Percentiles rank a stretch among this genome's conserved stretches.
Conservation (phyloP, 2,888 invertebrate genomes). For the Cantharis lateralis region DNA sequence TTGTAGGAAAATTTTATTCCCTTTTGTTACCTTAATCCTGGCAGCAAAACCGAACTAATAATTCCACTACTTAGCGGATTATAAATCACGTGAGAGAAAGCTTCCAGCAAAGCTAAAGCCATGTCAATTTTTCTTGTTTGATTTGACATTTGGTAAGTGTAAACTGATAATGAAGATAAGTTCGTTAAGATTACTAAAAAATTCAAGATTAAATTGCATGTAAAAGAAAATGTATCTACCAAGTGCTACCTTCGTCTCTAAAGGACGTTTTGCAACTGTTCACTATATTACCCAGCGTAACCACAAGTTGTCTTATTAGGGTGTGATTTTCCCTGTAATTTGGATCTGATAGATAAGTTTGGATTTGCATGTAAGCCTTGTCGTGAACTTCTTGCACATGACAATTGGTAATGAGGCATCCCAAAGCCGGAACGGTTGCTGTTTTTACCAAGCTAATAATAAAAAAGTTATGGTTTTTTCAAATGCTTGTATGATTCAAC, state of each 20-base stretch:
- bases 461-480: conserved; percentile 3
- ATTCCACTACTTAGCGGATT: conserved; percentile 59
- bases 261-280: conserved; percentile 64
- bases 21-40: conserved; percentile 58
- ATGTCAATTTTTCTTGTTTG: conserved; percentile 63
- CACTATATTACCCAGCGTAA: conserved; percentile 65
- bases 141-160: conserved; percentile 60
- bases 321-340: conserved; percentile 53
- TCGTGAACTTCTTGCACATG: conserved; percentile 59
- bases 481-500: conserved; percentile 39
- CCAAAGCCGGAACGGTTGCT: conserved; percentile 67
- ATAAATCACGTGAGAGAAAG: conserved; percentile 65
- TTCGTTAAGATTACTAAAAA: conserved; percentile 66
- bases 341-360: conserved; percentile 54
- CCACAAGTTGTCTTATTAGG: conserved; percentile 63
- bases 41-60: conserved; percentile 56
- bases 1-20: background rate
- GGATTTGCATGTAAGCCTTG: conserved; percentile 61
- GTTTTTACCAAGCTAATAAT: conserved; percentile 61
- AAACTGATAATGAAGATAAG: conserved; percentile 61
- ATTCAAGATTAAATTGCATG: background rate
- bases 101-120: conserved; percentile 65
- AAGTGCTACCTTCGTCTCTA: conserved; percentile 64
- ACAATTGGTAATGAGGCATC: conserved; percentile 61
- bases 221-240: conserved; percentile 5